phyloP scores from a whole-genome alignment of 2,797 vertebrate genomes.

The Gallinago nigripennis region DNA sequence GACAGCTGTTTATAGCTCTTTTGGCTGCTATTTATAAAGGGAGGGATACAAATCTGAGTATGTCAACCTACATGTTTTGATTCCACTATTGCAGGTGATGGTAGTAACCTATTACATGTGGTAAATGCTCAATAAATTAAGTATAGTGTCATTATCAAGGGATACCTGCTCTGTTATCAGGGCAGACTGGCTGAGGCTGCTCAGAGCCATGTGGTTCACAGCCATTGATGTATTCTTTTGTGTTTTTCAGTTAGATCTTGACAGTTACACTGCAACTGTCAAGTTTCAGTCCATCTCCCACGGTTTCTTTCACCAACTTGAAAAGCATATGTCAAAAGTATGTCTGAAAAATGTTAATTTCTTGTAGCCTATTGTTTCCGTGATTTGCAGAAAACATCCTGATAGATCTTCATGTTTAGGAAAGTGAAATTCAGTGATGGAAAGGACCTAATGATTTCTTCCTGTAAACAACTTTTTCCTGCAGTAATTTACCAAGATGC shows the following conservation, averaged over 20 bases:
- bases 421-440: not conserved
- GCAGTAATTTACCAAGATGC: not conserved
- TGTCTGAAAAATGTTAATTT: not conserved
- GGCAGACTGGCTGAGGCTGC: not conserved
- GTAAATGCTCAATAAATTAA: slow-evolving; percentile 33
- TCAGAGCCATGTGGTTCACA: not conserved
- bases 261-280: slow-evolving; percentile 18
- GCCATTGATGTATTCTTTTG: not conserved
- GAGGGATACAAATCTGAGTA: not conserved
- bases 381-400: not conserved
- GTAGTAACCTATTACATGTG: not conserved
- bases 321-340: not conserved
- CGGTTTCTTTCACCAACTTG: not conserved
- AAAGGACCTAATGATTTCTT: not conserved
- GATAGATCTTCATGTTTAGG: not conserved
- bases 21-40: slow-evolving; percentile 34
- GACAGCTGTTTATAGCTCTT: slow-evolving; percentile 57
- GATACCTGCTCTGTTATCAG: not conserved
- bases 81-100: not conserved
- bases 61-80: slow-evolving; percentile 25
- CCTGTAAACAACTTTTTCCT: not conserved
- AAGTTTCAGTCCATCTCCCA: slow-evolving; percentile 21
- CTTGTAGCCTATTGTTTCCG: not conserved
- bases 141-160: not conserved
- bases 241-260: not conserved